A percentile compares a stretch with the other conserved stretches of the same genome.
Conservation (phyloP, 2,797 vertebrate species). For the Hapalemur alaotrensis region DNA sequence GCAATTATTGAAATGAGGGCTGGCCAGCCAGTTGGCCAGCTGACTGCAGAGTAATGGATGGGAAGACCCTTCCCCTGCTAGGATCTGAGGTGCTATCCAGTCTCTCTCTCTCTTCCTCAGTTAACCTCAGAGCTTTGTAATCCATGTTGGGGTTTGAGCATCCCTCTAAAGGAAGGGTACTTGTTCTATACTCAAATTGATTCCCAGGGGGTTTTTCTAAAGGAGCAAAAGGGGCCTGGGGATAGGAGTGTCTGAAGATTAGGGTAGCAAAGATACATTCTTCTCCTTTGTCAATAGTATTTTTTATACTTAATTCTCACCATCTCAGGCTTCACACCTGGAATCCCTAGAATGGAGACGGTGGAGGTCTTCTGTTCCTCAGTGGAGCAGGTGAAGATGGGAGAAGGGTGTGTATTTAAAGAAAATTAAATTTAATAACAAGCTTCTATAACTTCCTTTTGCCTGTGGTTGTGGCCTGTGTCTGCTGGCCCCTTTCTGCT, state of each 20-base stretch:
- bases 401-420: constrained; percentile 55
- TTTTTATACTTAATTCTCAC: constrained; percentile 60
- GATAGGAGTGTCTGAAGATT: neutral
- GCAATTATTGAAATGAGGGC: constrained; percentile 1
- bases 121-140: constrained; percentile 22
- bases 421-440: constrained; percentile 63
- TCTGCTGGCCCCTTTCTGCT: neutral
- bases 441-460: constrained; percentile 53
- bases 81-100: constrained; percentile 50
- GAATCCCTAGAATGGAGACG: neutral
- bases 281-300: constrained; percentile 50
- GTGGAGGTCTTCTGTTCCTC: neutral
- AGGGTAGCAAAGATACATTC: neutral
- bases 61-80: neutral
- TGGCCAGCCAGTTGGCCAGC: neutral
- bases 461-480: constrained; percentile 10
- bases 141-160: neutral
- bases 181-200: neutral
- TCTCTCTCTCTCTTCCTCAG: neutral
- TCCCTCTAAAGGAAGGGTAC: neutral
- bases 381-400: neutral
- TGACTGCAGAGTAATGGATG: neutral
- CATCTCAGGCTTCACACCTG: constrained; percentile 7
- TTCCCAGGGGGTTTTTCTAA: constrained; percentile 48
- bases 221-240: neutral